These are phyloP conservation scores for Porites evermanni DNA, from an alignment of 92 coral and sea anemone genomes.

Conservation along the genomic window DNA sequence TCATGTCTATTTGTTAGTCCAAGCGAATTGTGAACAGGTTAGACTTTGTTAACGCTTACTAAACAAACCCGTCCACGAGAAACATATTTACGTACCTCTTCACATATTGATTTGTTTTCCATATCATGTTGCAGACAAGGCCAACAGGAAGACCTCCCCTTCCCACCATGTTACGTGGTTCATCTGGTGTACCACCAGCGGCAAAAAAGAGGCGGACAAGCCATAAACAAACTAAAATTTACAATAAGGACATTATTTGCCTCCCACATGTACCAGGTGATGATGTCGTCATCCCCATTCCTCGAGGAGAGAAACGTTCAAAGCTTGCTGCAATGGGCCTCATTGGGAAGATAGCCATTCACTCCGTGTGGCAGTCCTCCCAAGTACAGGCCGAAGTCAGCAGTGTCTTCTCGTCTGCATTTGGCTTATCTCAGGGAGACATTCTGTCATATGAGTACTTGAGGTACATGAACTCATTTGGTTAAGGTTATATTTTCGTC, in stretches of 20 bases:
- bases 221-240: slow-evolving; percentile 32
- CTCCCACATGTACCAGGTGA: slow-evolving; percentile 42
- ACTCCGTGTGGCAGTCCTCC: slow-evolving; percentile 41
- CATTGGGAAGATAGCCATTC: slow-evolving; percentile 54
- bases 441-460: slow-evolving; percentile 51
- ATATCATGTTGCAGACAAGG: slow-evolving; percentile 17
- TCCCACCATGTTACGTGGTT: slow-evolving; percentile 20
- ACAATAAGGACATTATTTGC: slow-evolving; percentile 56
- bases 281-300: slow-evolving; percentile 39
- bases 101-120: slow-evolving; percentile 10
- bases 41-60: slow-evolving; percentile 13
- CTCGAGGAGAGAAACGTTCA: slow-evolving; percentile 46
- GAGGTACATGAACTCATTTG: slow-evolving; percentile 23
- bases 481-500: background rate
- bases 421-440: slow-evolving; percentile 47
- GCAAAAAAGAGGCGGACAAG: background rate
- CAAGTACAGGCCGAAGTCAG: slow-evolving; percentile 53
- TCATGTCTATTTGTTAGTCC: slow-evolving; percentile 1
- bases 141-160: slow-evolving; percentile 29
- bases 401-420: slow-evolving; percentile 56
- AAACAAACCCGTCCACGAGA: slow-evolving; percentile 3
- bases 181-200: slow-evolving; percentile 4
- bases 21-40: slow-evolving; percentile 12
- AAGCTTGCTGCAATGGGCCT: slow-evolving; percentile 56
- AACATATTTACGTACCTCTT: slow-evolving; percentile 20